phyloP scores from a whole-genome alignment of 2,888 invertebrate genomes.

The Sarcophaga caerulescens region DNA sequence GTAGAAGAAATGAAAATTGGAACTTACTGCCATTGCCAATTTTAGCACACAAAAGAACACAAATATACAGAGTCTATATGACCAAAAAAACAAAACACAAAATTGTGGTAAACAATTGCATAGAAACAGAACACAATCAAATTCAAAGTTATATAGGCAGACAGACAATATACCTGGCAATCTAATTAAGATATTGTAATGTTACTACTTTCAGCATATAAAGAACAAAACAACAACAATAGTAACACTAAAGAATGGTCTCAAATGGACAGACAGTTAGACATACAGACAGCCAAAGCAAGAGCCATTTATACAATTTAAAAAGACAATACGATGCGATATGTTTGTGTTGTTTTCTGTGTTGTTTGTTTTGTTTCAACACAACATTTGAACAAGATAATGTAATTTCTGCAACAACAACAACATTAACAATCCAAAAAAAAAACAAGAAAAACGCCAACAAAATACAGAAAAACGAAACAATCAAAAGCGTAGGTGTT shows the following conservation, averaged over 20 bases:
- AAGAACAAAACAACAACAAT: slow-evolving; percentile 23
- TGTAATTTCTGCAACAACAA: slow-evolving; percentile 23
- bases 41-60: slow-evolving; percentile 48
- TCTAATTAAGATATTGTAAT: slow-evolving; percentile 63
- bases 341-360: slow-evolving; percentile 41
- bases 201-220: slow-evolving; percentile 44
- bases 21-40: slow-evolving; percentile 58
- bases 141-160: neutral
- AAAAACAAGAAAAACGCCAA: too few relatives aligned
- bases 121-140: slow-evolving; percentile 35
- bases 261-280: neutral
- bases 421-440: neutral
- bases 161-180: slow-evolving; percentile 38
- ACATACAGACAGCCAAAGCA: neutral
- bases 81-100: slow-evolving; percentile 50
- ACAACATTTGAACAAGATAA: slow-evolving; percentile 43
- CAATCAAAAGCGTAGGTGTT: slow-evolving; percentile 64
- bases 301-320: neutral
- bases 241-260: neutral
- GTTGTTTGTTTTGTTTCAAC: slow-evolving; percentile 3
- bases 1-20: slow-evolving; percentile 55
- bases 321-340: slow-evolving; percentile 37
- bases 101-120: slow-evolving; percentile 48
- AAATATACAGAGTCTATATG: slow-evolving; percentile 15
- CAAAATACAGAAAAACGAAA: slow-evolving; percentile 6